Base-by-base conservation (phyloP, 1,140 invertebrate genomes). In the Hormaphis cornu region DNA sequence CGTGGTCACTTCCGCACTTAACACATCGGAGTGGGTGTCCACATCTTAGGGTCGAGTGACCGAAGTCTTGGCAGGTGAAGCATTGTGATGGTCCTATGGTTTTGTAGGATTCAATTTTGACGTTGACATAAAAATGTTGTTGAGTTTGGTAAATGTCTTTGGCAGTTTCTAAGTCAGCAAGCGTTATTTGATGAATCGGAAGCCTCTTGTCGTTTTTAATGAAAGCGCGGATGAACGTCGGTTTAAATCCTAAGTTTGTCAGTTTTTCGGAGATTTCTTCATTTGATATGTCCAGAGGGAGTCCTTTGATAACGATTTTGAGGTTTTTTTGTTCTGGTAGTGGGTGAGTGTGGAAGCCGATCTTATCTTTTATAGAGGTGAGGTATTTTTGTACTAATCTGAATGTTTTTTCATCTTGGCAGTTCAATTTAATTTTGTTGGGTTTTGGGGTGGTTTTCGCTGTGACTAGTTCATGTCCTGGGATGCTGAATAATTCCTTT, bases 61-160 rank as follows among this genome's bases (percentile, higher is more conserved):
- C 69, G 24, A 50, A 70, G 16, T 9, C 0, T 44, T 54, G 69
- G 22, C 50, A 70, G 2, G 22, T 7, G n/a, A 22, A 28, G 20
- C 69, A 69, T 14, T 54, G 69, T 0, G 28, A 26, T 18, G 40
- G 26, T 8, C 37, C 24, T 1, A 14, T 8, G 16, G 6, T 58
- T 5, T 46, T 16, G 28, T 22, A 28, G 10, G 35, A 22, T 2
- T 48, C 10, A 16, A 48, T 18, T 1, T 12, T 35, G 9, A 53
- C 53, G 4, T 4, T 20, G 1, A 69, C 12, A 18, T n/a, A 33
- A 14, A 59, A 26, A n/a, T n/a, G n/a, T n/a, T 14, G 33, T 10
- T 12, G 22, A n/a, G n/a, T n/a, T 8, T 37, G 53, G 24, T 30
- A n/a, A 44, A 18, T n/a, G n/a, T 69, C 33, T 70, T 70, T 70